Base-by-base conservation (phyloP, 1,140 invertebrate species). In the Oryctes rhinoceros region DNA sequence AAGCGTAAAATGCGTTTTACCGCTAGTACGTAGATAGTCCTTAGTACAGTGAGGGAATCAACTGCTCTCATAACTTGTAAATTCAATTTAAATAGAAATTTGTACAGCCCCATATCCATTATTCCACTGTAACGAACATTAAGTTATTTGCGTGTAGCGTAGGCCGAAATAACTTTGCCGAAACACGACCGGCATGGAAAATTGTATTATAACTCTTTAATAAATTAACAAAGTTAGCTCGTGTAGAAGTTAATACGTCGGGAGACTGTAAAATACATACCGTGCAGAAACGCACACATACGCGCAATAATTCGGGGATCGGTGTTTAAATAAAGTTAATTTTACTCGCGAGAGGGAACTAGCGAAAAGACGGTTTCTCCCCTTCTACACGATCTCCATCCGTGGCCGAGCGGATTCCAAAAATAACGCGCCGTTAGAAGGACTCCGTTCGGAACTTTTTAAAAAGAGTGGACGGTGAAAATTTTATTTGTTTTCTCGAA, bases 151-250 rank as follows among this genome's bases (percentile, higher is more conserved):
- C 53, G 53, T 62, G 20, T 62, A 62, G 20, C 13, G 30, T 35
- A 24, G 9, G 20, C 65, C 15, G 65, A 71, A 71, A 71, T 71
- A 71, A 71, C 24, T 71, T 24, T 2, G 20, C 13, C 24, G 65
- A 71, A 71, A 71, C 20, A 35, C 20, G 20, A 59, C 53, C 18
- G 65, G 20, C 24, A 71, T 20, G 65, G 10, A 67, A 67, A 67
- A 67, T 67, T 67, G 65, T 67, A 67, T 67, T 24, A 67, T 20
- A 62, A 62, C 53, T 62, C 53, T 62, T 62, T 62, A 62, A 62
- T 62, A 62, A 62, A 62, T 53, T 67, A 67, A 67, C 20, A 20
- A 20, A 67, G 65, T 18, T 67, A 67, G 30, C 65, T 67, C 65
- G 65, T 24, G 65, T 37, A 37, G 65, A 71, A 71, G 35, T 24